These are phyloP conservation scores for Drosophila subsilvestris DNA, from an alignment of 2,888 invertebrate species.

Conservation along the genomic window DNA sequence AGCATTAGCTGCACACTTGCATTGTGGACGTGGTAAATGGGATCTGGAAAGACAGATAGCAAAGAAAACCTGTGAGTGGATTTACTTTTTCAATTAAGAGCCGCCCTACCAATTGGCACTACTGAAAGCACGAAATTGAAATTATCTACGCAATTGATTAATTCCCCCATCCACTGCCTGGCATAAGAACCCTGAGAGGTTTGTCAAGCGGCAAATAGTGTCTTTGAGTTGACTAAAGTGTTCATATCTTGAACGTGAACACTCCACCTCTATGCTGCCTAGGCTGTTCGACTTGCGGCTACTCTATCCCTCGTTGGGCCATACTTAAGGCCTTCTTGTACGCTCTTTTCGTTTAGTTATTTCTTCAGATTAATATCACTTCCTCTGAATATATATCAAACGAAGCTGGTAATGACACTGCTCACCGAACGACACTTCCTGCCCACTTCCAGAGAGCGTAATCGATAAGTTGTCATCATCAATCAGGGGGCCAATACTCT, in stretches of 20 bases:
- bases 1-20: constrained; percentile 66
- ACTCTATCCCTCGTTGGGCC: constrained; percentile 8
- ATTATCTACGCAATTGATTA: too few species aligned
- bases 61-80: constrained; percentile 60
- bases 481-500: constrained; percentile 52
- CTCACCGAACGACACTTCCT: constrained; percentile 19
- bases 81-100: constrained; percentile 29
- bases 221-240: constrained; percentile 70
- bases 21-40: constrained; percentile 46
- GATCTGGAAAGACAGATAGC: constrained; percentile 70
- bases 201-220: constrained; percentile 65
- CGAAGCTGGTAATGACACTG: constrained; percentile 34
- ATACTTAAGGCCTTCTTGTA: not conserved
- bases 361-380: constrained; percentile 13
- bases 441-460: constrained; percentile 5
- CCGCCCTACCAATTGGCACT: too few species aligned
- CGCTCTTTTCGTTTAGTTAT: not conserved
- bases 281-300: not conserved
- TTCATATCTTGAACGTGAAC: constrained; percentile 61
- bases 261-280: constrained; percentile 18
- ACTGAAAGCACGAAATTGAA: too few species aligned
- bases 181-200: constrained; percentile 49
- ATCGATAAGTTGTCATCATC: constrained; percentile 70
- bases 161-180: too few species aligned
- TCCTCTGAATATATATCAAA: constrained; percentile 31